phyloP scores from a whole-genome alignment of 23 tunicate genomes.

The Botrylloides violaceus region DNA sequence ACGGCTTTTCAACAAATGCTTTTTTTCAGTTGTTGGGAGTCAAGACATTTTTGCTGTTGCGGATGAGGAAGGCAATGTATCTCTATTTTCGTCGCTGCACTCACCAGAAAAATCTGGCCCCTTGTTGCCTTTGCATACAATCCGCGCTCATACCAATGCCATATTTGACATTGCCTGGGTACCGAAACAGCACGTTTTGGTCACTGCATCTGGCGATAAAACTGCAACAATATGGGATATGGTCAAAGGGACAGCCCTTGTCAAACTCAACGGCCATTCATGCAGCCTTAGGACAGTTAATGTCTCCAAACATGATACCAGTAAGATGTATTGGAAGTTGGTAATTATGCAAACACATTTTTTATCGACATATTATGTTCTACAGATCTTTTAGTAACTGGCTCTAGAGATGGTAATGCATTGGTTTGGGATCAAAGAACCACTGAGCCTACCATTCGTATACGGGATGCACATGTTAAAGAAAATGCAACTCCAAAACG shows the following conservation, averaged over 20 bases:
- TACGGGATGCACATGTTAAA: slow-evolving; percentile 66
- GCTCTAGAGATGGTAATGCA: slow-evolving; percentile 88
- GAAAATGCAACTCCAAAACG: slow-evolving; percentile 59
- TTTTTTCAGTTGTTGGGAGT: slow-evolving; percentile 9
- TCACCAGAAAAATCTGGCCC: neutral
- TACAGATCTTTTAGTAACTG: slow-evolving; percentile 61
- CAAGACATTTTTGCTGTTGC: slow-evolving; percentile 22
- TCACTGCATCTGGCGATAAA: slow-evolving; percentile 87
- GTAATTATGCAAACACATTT: neutral
- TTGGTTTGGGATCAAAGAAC: slow-evolving; percentile 54
- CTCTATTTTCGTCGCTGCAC: slow-evolving; percentile 23
- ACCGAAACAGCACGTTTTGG: slow-evolving; percentile 25
- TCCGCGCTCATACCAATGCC: slow-evolving; percentile 57
- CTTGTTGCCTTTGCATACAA: slow-evolving; percentile 4
- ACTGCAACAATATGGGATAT: slow-evolving; percentile 81
- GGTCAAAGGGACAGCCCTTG: slow-evolving; percentile 1
- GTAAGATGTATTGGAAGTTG: slow-evolving; percentile 13
- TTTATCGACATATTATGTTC: no score
- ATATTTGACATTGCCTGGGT: slow-evolving; percentile 79
- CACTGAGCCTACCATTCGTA: slow-evolving; percentile 24
- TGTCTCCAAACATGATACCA: slow-evolving; percentile 34
- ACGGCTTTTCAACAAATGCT: neutral
- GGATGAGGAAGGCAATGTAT: slow-evolving; percentile 72
- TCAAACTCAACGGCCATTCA: slow-evolving; percentile 44
- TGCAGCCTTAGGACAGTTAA: slow-evolving; percentile 68